Evolutionary conservation across 2,797 vertebrate species (phyloP).

Genomic region (Chelon auratus): DNA sequence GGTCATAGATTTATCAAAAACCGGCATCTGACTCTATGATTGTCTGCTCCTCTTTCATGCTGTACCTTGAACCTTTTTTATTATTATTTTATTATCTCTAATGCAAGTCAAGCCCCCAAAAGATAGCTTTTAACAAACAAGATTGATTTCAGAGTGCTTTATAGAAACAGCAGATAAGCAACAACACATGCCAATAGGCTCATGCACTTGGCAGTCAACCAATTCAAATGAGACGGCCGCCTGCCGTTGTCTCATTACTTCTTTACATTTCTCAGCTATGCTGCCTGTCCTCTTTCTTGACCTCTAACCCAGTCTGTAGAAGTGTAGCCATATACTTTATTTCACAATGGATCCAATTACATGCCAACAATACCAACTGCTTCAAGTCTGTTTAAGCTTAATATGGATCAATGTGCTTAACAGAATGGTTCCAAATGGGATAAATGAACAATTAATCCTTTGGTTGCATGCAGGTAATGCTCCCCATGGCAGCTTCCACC

Average conservation of each 20-base stretch:
- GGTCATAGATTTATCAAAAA: constrained; percentile 58
- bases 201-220: constrained; percentile 40
- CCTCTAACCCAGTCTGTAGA: constrained; percentile 25
- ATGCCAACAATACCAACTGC: constrained; percentile 11
- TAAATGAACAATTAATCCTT: neutral
- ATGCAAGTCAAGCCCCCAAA: constrained; percentile 42
- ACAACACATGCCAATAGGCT: constrained; percentile 13
- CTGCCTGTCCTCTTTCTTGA: constrained; percentile 17
- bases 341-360: constrained; percentile 28
- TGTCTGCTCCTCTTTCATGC: constrained; percentile 2
- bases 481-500: too few relatives aligned
- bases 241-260: constrained; percentile 16
- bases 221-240: constrained; percentile 43
- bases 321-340: constrained; percentile 1
- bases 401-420: constrained; percentile 18
- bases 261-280: constrained; percentile 5
- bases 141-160: constrained; percentile 46
- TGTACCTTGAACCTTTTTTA: constrained; percentile 17
- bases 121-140: constrained; percentile 32
- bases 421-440: constrained; percentile 12
- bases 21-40: constrained; percentile 32
- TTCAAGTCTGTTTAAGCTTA: constrained; percentile 1
- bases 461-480: too few relatives aligned
- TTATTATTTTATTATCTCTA: constrained; percentile 40
- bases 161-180: constrained; percentile 36